Percentiles rank a stretch among this genome's conserved stretches.
These are phyloP conservation scores for Drosophila cognata DNA, from an alignment of 2,888 invertebrate genomes.

Conservation along the genomic window DNA sequence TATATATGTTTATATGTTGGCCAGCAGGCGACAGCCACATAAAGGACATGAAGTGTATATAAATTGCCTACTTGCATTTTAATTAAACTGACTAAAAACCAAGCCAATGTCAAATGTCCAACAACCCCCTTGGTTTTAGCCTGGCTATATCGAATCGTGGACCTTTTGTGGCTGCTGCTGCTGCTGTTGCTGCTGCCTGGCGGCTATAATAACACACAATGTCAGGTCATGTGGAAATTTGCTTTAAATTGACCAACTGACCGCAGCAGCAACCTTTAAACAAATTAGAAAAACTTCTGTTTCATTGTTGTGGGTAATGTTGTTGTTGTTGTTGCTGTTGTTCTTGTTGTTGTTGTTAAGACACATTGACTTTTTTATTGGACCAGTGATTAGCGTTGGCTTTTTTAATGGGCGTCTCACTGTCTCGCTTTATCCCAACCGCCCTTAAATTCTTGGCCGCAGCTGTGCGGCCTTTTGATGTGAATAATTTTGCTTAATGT, in stretches of 20 bases:
- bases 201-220: constrained; percentile 61
- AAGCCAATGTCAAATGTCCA: constrained; percentile 68
- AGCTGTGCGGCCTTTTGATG: constrained; percentile 71
- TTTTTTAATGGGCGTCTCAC: constrained; percentile 29
- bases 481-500: constrained; percentile 68
- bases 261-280: constrained; percentile 73
- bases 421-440: not conserved
- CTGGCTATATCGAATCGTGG: constrained; percentile 12
- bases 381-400: constrained; percentile 54
- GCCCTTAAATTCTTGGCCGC: constrained; percentile 45
- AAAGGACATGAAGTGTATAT: constrained; percentile 76
- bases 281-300: constrained; percentile 63
- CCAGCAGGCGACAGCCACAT: constrained; percentile 43
- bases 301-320: constrained; percentile 48
- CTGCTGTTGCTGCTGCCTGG: constrained; percentile 14
- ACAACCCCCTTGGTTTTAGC: constrained; percentile 2
- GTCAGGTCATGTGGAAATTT: constrained; percentile 72
- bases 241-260: constrained; percentile 78
- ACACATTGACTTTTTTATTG: constrained; percentile 49
- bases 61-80: constrained; percentile 80
- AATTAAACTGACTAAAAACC: constrained; percentile 78
- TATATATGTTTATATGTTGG: constrained; percentile 12
- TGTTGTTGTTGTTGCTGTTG: constrained; percentile 14
- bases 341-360: constrained; percentile 12
- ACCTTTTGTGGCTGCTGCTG: constrained; percentile 12